phyloP scores from a whole-genome alignment of 2,888 invertebrate genomes.

The Lissonota sp. region DNA sequence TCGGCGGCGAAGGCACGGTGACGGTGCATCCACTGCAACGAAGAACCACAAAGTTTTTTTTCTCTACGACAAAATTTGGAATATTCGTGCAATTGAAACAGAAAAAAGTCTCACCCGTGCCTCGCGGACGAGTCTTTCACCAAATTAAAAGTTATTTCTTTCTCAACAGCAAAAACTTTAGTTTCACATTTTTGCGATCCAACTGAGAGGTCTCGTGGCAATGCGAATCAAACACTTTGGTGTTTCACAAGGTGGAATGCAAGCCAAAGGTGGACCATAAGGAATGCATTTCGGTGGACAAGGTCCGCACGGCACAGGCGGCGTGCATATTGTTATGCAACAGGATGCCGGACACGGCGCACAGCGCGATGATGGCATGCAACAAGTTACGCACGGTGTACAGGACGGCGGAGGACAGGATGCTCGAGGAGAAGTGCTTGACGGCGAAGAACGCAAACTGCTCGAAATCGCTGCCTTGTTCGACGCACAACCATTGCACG shows the following conservation, averaged over 20 bases:
- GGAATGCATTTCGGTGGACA: conserved; percentile 74
- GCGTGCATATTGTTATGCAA: conserved; percentile 74
- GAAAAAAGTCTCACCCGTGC: conserved; percentile 67
- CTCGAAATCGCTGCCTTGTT: conserved; percentile 76
- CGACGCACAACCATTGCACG: conserved; percentile 62
- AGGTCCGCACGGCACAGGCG: conserved; percentile 75
- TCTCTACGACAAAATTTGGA: conserved; percentile 16
- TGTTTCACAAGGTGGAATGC: conserved; percentile 62
- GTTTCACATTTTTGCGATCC: conserved; percentile 62
- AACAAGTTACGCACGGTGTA: conserved; percentile 72
- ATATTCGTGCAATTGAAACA: neutral
- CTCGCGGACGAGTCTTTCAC: conserved; percentile 66
- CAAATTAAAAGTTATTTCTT: too few relatives aligned
- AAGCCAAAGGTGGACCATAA: conserved; percentile 66
- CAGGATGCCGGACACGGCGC: conserved; percentile 72
- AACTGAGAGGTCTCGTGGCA: conserved; percentile 65
- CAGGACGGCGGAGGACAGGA: conserved; percentile 53
- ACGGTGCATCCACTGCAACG: conserved; percentile 69
- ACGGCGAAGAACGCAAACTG: conserved; percentile 83
- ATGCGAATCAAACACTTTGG: conserved; percentile 67
- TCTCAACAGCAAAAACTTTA: neutral
- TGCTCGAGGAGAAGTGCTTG: conserved; percentile 81
- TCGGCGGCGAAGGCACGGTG: conserved; percentile 66
- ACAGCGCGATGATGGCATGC: conserved; percentile 66
- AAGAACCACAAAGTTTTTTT: neutral